Percentiles rank a stretch among this genome's conserved stretches.
phyloP scores from a whole-genome alignment of 2,888 invertebrate species.

The Cantharis rufa region DNA sequence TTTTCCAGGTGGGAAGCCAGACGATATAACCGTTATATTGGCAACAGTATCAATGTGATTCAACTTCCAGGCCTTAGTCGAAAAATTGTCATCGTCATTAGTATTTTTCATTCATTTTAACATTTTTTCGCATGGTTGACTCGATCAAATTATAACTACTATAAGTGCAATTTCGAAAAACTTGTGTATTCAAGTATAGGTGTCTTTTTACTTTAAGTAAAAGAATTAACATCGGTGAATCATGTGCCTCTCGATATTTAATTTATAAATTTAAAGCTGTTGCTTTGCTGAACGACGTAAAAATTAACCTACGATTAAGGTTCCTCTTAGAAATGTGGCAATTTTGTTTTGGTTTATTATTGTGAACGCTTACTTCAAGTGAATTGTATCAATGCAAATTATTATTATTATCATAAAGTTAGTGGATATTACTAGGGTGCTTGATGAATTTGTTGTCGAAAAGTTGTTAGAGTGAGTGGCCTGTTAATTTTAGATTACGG shows the following conservation, averaged over 20 bases:
- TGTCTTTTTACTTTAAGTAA: background rate
- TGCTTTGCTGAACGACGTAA: background rate
- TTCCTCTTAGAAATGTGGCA: background rate
- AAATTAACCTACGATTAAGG: background rate
- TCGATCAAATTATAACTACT: background rate
- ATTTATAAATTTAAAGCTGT: background rate
- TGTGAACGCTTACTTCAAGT: background rate
- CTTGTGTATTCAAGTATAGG: background rate
- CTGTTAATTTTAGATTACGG: background rate
- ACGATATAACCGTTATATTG: slow-evolving; percentile 96
- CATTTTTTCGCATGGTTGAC: background rate
- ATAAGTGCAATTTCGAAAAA: slow-evolving; percentile 1
- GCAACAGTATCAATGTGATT: slow-evolving; percentile 85
- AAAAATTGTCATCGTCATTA: slow-evolving; percentile 1
- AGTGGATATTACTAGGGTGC: background rate
- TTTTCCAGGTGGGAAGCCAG: slow-evolving; percentile 93
- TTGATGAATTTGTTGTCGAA: background rate
- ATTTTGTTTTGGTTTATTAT: background rate
- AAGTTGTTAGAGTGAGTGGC: background rate
- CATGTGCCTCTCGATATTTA: background rate
- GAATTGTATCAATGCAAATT: background rate
- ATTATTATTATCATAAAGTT: background rate
- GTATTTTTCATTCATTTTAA: background rate
- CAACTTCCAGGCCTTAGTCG: slow-evolving; percentile 12
- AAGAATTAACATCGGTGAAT: background rate